Evolutionary conservation across 2,113 vertebrate species (phyloP), one percentile per base, ranked within the genome.

Genomic region (Oenanthe oenanthe): DNA sequence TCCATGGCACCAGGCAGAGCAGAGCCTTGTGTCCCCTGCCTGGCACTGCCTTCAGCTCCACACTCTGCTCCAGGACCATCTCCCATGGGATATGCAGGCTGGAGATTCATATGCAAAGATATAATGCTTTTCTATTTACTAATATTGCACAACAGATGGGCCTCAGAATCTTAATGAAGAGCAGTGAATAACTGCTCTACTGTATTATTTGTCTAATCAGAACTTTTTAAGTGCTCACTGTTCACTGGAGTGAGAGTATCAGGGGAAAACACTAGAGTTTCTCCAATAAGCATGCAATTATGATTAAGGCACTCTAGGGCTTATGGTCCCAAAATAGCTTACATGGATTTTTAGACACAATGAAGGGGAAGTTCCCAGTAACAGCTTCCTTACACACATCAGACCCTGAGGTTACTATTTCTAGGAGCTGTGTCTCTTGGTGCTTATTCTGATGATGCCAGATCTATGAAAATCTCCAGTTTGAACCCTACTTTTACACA

Each of bases 271-370:
- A 85, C 25, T 67, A 77, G 71, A 31, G 31, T 65, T 94, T 88
- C 82, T 94, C 79, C 63, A 95, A 90, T 84, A 86, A 93, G n/a
- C 57, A 72, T 17, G 72, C 65, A 88, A 86, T 94, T 92, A 93
- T 36, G 73, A 94, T 81, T 86, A 81, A 81, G 42, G 56, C 36
- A 92, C 78, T 42, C 56, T 29, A 88, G 51, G 58, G 74, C 19
- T 34, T 77, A 56, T 38, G 67, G 75, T 92, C 79, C 45, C 72
- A 88, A 88, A 96, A 93, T 17, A 95, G 68, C 53, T 68, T 57
- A 70, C 57, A 81, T 1, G 81, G 85, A 93, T 92, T 93, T 93
- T 81, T 65, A 86, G 85, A 71, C 67, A 86, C 31, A 75, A 0
- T 73, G 51, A 88, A 6, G 16, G 16, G 8, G n/a, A 3, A 80